These are phyloP conservation scores for Cyprinodon variegatus DNA, from an alignment of 2,113 vertebrate species.

Conservation along the genomic window DNA sequence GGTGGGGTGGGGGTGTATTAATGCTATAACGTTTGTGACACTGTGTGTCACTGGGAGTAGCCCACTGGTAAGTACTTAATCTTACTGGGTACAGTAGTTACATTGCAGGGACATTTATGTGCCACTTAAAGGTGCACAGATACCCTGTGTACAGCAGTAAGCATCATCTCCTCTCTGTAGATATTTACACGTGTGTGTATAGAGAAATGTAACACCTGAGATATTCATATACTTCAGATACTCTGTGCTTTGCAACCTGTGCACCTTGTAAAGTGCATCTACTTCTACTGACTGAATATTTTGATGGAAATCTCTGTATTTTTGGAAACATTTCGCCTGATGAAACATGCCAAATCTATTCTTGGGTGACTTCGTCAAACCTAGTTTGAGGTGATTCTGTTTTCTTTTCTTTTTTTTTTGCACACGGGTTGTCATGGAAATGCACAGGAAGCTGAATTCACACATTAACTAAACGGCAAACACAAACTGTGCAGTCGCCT, in stretches of 20 bases:
- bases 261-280: constrained; percentile 65
- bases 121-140: constrained; percentile 80
- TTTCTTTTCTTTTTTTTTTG: neutral
- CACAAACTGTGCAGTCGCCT: constrained; percentile 13
- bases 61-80: constrained; percentile 86
- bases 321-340: constrained; percentile 66
- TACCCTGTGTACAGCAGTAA: constrained; percentile 81
- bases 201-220: constrained; percentile 52
- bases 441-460: constrained; percentile 21
- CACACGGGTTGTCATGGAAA: constrained; percentile 44
- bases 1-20: constrained; percentile 62
- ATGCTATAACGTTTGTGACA: constrained; percentile 95
- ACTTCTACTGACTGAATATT: constrained; percentile 53
- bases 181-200: constrained; percentile 65
- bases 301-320: constrained; percentile 66
- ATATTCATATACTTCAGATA: constrained; percentile 51
- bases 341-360: constrained; percentile 72
- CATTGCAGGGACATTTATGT: constrained; percentile 85
- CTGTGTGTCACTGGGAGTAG: constrained; percentile 97
- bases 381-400: constrained; percentile 34
- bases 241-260: constrained; percentile 63
- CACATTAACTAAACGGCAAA: constrained; percentile 19
- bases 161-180: constrained; percentile 79
- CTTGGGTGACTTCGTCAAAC: constrained; percentile 55
- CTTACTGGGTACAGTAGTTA: constrained; percentile 87